Evolutionary conservation across 2,888 invertebrate genomes (phyloP).

Genomic region (Pachymerium ferrugineum): DNA sequence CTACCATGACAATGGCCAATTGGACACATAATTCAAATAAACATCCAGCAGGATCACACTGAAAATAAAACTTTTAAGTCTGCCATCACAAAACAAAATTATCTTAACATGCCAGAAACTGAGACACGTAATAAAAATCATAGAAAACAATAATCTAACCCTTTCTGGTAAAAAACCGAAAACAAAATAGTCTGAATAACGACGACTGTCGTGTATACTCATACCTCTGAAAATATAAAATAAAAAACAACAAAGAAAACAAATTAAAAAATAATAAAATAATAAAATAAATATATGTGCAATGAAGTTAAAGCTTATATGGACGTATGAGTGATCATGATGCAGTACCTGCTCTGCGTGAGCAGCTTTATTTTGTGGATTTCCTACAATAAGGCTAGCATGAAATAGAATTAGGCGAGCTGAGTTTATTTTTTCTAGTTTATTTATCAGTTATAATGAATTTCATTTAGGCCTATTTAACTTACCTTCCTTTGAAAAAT

Average conservation of each 20-base stretch:
- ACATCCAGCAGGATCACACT: constrained; percentile 86
- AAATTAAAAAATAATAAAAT: neutral
- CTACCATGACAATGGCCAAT: constrained; percentile 87
- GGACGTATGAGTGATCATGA: no score
- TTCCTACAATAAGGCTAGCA: constrained; percentile 43
- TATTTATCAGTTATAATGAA: no score
- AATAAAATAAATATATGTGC: neutral
- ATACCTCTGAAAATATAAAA: neutral
- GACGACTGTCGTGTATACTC: neutral
- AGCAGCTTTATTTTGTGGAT: neutral
- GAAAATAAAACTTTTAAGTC: no score
- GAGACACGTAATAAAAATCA: neutral
- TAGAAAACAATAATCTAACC: neutral
- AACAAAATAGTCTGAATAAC: neutral
- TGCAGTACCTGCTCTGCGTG: neutral
- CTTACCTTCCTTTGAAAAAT: constrained; percentile 76
- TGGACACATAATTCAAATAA: constrained; percentile 87
- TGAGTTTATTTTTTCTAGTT: no score
- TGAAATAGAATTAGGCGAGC: neutral
- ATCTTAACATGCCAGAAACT: neutral
- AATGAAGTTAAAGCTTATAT: no score
- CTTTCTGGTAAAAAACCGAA: neutral
- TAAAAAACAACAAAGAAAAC: neutral
- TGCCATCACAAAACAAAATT: neutral
- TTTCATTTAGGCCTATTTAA: no score